These are phyloP conservation scores for Pimephales promelas DNA, from an alignment of 2,113 vertebrate species.

Conservation along the genomic window DNA sequence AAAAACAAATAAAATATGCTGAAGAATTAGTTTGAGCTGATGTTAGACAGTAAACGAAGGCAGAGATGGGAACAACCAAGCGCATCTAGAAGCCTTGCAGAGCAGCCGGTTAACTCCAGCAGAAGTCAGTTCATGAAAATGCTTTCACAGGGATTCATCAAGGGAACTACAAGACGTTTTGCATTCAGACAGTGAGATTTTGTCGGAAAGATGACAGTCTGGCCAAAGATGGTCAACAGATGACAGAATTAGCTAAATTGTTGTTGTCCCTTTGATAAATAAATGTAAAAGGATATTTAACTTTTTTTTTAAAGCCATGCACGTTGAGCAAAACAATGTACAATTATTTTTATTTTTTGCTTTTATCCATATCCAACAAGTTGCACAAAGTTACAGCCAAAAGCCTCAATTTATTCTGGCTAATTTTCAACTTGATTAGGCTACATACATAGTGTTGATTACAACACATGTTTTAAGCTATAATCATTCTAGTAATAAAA, in stretches of 20 bases:
- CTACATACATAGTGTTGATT: no score
- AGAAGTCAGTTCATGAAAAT: background rate
- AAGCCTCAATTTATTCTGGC: background rate
- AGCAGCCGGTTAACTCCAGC: background rate
- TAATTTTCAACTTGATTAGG: background rate
- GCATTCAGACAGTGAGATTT: background rate
- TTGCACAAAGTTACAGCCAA: background rate
- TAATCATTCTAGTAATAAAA: no score
- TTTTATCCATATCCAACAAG: background rate
- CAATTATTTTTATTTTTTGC: no score
- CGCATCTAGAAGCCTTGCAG: background rate
- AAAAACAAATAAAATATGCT: constrained; percentile 58
- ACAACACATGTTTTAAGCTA: no score
- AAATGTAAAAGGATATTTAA: no score
- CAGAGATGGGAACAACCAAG: background rate
- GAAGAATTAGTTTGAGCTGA: constrained; percentile 21
- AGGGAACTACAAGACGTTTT: background rate
- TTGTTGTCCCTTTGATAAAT: no score
- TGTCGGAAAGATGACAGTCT: no score
- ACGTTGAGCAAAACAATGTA: background rate
- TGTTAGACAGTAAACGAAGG: background rate
- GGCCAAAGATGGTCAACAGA: no score
- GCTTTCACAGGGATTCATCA: background rate
- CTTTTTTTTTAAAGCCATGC: background rate
- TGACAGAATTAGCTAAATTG: background rate